Percentiles rank a stretch among this genome's conserved stretches.
Conservation (phyloP, 2,797 vertebrate species). For the Geotrypetes seraphini region DNA sequence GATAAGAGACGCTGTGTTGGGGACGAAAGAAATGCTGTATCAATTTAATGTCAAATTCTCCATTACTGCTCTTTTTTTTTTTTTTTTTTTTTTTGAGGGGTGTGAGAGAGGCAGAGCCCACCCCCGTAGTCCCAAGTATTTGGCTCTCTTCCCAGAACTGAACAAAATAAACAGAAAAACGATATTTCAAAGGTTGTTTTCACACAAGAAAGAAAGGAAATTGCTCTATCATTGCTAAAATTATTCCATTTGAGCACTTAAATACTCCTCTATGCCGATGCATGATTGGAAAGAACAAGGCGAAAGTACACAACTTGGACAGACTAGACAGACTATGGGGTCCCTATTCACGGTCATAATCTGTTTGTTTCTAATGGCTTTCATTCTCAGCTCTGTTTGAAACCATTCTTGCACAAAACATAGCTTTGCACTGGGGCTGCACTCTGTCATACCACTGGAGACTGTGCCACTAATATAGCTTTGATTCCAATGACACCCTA, state of each 20-base stretch:
- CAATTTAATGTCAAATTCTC: too few relatives aligned
- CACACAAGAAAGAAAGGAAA: not conserved
- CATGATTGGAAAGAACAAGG: not conserved
- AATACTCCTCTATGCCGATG: not conserved
- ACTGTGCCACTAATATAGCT: slow-evolving; percentile 39
- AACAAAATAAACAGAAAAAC: not conserved
- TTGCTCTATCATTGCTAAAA: not conserved
- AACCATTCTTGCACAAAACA: not conserved
- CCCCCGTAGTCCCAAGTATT: not conserved
- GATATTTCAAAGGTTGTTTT: not conserved
- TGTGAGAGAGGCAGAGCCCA: not conserved
- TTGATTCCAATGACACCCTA: slow-evolving; percentile 42
- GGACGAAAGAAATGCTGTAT: too few relatives aligned
- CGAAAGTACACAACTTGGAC: not conserved
- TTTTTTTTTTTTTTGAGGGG: too few relatives aligned
- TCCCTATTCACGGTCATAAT: too few relatives aligned
- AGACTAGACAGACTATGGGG: too few relatives aligned
- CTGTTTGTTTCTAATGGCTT: too few relatives aligned
- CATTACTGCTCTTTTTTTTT: too few relatives aligned
- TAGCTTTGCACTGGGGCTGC: not conserved
- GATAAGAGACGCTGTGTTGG: too few relatives aligned
- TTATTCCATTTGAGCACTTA: not conserved
- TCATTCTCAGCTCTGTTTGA: too few relatives aligned
- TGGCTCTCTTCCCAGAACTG: not conserved
- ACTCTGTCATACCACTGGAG: not conserved